Evolutionary conservation across 2,888 invertebrate species (phyloP).

Genomic region (Meteorus colon): DNA sequence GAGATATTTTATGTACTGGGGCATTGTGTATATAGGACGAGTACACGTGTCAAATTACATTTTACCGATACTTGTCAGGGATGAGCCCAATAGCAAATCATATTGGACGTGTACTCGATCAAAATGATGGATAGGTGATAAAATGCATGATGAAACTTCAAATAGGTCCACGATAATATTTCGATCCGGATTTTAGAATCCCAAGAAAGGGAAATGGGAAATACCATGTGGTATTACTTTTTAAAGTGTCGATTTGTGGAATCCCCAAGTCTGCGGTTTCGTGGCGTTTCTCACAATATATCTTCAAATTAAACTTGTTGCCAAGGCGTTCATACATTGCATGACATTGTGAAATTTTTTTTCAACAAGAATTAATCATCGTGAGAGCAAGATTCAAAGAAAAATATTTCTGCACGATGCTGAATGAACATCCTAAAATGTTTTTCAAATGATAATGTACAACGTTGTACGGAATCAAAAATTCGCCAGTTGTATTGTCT

Average conservation of each 20-base stretch:
- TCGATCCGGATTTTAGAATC: not conserved
- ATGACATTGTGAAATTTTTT: conserved; percentile 45
- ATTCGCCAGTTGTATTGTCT: too few relatives aligned
- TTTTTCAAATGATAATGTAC: too few relatives aligned
- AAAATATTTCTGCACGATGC: too few relatives aligned
- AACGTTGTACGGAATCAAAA: too few relatives aligned
- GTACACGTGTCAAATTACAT: conserved; percentile 13
- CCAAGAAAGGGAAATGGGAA: not conserved
- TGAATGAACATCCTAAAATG: too few relatives aligned
- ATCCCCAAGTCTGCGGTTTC: not conserved
- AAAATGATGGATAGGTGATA: not conserved
- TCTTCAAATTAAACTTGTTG: conserved; percentile 39
- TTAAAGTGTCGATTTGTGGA: not conserved
- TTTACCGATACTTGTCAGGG: conserved; percentile 29
- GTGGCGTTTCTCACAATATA: not conserved
- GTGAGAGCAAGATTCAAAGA: too few relatives aligned
- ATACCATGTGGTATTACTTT: not conserved
- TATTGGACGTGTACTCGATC: conserved; percentile 34
- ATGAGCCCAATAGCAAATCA: conserved; percentile 31
- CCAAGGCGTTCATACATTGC: conserved; percentile 35
- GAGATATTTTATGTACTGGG: not conserved
- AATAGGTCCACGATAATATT: not conserved
- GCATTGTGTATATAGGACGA: not conserved
- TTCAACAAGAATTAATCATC: not conserved
- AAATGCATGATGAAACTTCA: conserved; percentile 26